These are phyloP conservation scores for Poeciliopsis retropinna DNA, from an alignment of 2,113 vertebrate species.

Conservation along the genomic window DNA sequence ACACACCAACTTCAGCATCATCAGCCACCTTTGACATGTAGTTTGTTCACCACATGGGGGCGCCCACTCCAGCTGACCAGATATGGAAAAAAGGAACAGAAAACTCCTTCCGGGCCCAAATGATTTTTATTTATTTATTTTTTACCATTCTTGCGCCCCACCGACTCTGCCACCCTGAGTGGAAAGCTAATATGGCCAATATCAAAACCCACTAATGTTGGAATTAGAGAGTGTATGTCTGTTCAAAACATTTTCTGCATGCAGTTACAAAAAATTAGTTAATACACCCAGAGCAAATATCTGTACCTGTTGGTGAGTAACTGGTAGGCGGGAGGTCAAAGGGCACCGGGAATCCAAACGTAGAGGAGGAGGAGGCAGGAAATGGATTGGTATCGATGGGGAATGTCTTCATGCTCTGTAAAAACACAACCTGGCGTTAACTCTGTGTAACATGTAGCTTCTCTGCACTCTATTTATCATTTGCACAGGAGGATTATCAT, in stretches of 20 bases:
- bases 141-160: background rate
- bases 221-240: background rate
- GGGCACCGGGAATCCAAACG: slow-evolving; percentile 86
- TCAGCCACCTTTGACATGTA: background rate
- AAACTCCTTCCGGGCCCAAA: background rate
- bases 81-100: background rate
- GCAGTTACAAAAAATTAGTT: background rate
- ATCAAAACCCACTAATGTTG: background rate
- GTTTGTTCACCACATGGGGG: background rate
- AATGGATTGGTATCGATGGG: slow-evolving; percentile 80
- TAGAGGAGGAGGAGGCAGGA: slow-evolving; percentile 69
- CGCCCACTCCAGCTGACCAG: no score
- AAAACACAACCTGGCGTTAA: slow-evolving; percentile 7
- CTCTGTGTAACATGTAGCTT: no score
- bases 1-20: background rate
- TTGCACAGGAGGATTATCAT: no score
- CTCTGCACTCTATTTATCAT: no score
- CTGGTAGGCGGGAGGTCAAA: slow-evolving; percentile 91
- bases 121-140: background rate
- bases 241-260: background rate
- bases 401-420: slow-evolving; percentile 81
- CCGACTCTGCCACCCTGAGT: background rate
- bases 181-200: no score
- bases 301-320: slow-evolving; percentile 88
- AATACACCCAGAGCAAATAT: background rate